A percentile compares a stretch with the other conserved stretches of the same genome.
These are phyloP conservation scores for Porites lobata DNA, from an alignment of 92 coral and sea anemone genomes.

Conservation along the genomic window DNA sequence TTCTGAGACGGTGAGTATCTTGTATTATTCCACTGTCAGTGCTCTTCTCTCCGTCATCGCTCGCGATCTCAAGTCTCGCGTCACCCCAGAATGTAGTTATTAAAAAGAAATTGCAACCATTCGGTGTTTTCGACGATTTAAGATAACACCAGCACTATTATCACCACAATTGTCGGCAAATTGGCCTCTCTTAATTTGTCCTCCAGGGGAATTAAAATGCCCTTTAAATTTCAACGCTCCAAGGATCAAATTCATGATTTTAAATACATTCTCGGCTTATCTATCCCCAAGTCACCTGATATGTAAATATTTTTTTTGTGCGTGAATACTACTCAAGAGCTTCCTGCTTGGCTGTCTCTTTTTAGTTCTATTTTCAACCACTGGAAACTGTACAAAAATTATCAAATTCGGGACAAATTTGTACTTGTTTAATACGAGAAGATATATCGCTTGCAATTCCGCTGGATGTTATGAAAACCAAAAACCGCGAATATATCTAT, in stretches of 20 bases:
- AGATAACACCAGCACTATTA: slow-evolving; percentile 19
- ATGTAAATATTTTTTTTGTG: no score
- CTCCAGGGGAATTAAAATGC: not conserved
- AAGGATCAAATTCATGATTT: not conserved
- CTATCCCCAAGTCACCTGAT: not conserved
- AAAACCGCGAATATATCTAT: no score
- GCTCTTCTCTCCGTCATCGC: not conserved
- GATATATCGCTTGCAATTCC: no score
- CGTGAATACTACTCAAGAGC: no score
- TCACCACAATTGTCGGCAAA: slow-evolving; percentile 20
- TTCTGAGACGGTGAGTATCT: not conserved
- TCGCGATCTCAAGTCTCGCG: slow-evolving; percentile 6
- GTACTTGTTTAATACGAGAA: no score
- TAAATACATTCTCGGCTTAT: not conserved
- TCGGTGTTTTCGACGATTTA: slow-evolving; percentile 15
- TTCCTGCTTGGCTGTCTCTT: no score
- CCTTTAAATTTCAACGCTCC: not conserved
- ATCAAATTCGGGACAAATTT: no score
- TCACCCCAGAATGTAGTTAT: slow-evolving; percentile 1
- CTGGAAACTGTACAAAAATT: no score
- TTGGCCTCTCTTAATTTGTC: not conserved
- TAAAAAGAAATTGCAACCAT: slow-evolving; percentile 16
- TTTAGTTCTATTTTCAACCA: no score
- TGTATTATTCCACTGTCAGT: not conserved
- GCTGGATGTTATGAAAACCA: no score